Evolutionary conservation across 1,140 invertebrate genomes (phyloP), one percentile per base, ranked within the genome.

Genomic region (Paraescarpia echinospica): DNA sequence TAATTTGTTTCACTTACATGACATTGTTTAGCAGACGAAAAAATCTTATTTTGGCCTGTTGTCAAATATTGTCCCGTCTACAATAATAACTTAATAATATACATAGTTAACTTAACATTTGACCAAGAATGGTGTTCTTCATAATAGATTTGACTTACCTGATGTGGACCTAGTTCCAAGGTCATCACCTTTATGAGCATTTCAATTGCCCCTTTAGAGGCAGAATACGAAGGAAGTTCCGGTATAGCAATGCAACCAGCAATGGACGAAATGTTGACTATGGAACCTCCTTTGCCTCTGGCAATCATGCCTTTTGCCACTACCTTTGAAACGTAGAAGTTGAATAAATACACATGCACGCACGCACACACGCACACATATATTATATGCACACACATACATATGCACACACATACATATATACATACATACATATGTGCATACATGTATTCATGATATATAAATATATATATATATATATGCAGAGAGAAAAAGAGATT

Each of bases 201-300:
- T 93, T 97, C 97, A 1, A 97, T 93, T 33, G 97, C 97, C 31
- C 95, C 97, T 95, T 97, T 97, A 0, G 97, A 96, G 0, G 96
- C 95, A 95, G 97, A 97, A 95, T 99, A 99, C 27, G 97, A 97
- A 0, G 97, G 94, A 95, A 99, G 98, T 94, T 98, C 97, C 48
- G 96, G 95, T 14, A 99, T 95, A n/a, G 98, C 98, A 48, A 97
- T 97, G 93, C 97, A 94, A 0, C 97, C 96, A 0, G 96, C 96
- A 95, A 98, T 97, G 31, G 98, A 99, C 0, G 98, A 99, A 27
- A 99, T 95, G 95, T 99, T 99, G 0, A 99, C 98, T 94, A 99
- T 98, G 90, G 97, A 96, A 88, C 98, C 98, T 91, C 97, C 96
- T 90, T 96, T 96, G 94, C 94, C 94, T 59, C 97, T 96, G 90